Evolutionary conservation across 1,140 invertebrate species (phyloP).

Genomic region (Drosophila nigromelanica): DNA sequence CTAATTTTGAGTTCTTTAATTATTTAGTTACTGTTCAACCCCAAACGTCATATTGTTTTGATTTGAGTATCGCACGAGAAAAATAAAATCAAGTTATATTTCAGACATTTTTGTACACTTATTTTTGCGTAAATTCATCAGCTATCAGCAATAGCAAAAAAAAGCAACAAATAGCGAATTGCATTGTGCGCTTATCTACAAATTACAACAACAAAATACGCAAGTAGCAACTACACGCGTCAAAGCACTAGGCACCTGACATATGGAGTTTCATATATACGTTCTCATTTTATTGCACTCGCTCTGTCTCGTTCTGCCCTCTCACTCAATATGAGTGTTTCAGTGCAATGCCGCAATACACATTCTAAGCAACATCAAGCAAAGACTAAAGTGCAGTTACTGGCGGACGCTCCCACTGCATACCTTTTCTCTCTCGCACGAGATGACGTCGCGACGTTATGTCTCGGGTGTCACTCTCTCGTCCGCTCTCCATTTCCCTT

Average conservation of each 20-base stretch:
- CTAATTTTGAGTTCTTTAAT: slow-evolving; percentile 1
- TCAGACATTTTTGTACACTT: background rate
- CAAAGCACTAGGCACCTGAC: slow-evolving; percentile 34
- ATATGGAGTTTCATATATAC: slow-evolving; percentile 27
- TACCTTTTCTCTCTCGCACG: slow-evolving; percentile 1
- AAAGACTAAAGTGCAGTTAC: slow-evolving; percentile 16
- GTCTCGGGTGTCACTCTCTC: slow-evolving; percentile 14
- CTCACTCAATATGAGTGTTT: slow-evolving; percentile 4
- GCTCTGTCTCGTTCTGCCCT: slow-evolving; percentile 10
- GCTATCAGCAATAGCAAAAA: slow-evolving; percentile 6
- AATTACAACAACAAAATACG: slow-evolving; percentile 18
- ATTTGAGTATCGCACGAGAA: slow-evolving; percentile 5
- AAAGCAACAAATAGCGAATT: too few species aligned
- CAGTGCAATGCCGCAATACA: slow-evolving; percentile 20
- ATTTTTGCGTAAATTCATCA: slow-evolving; percentile 1
- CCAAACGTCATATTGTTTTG: slow-evolving; percentile 38
- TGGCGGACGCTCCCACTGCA: slow-evolving; percentile 12
- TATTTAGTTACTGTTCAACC: slow-evolving; percentile 33
- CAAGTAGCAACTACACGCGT: slow-evolving; percentile 24
- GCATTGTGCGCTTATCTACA: slow-evolving; percentile 26
- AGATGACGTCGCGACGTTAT: slow-evolving; percentile 7
- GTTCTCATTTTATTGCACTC: slow-evolving; percentile 36
- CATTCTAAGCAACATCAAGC: slow-evolving; percentile 11
- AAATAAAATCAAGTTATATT: background rate
- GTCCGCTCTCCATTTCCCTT: background rate